These are phyloP conservation scores for Orussus abietinus DNA, from an alignment of 1,140 invertebrate genomes.

Conservation along the genomic window DNA sequence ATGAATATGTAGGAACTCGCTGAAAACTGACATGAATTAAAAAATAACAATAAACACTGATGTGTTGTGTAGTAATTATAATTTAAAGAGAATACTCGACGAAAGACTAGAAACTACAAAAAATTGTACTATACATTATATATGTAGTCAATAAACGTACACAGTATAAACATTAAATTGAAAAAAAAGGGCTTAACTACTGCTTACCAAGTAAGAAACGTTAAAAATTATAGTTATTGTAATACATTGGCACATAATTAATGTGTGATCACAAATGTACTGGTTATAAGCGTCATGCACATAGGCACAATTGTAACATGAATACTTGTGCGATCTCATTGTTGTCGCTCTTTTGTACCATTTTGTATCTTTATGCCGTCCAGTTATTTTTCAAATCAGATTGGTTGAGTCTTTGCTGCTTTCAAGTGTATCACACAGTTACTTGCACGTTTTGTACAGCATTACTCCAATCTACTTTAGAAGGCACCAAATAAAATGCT, in stretches of 20 bases:
- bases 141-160: slow-evolving; percentile 1
- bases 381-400: too few species aligned
- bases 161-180: too few species aligned
- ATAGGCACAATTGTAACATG: too few species aligned
- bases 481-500: slow-evolving; percentile 81
- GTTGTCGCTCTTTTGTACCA: too few species aligned
- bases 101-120: background rate
- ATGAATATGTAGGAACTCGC: too few species aligned
- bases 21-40: too few species aligned
- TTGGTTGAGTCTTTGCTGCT: too few species aligned
- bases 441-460: slow-evolving; percentile 82
- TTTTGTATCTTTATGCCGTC: too few species aligned
- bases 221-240: background rate
- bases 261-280: background rate
- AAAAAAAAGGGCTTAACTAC: too few species aligned
- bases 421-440: slow-evolving; percentile 60
- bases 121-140: slow-evolving; percentile 1
- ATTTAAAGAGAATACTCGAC: slow-evolving; percentile 1
- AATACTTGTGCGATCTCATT: too few species aligned
- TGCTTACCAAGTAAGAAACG: too few species aligned
- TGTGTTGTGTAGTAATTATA: slow-evolving; percentile 1
- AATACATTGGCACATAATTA: slow-evolving; percentile 1
- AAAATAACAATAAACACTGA: too few species aligned
- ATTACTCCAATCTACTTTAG: slow-evolving; percentile 82
- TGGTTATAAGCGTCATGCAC: slow-evolving; percentile 1